A percentile compares a stretch with the other conserved stretches of the same genome.
phyloP scores from a whole-genome alignment of 2,797 vertebrate species.

The Lagocephalus sceleratus region DNA sequence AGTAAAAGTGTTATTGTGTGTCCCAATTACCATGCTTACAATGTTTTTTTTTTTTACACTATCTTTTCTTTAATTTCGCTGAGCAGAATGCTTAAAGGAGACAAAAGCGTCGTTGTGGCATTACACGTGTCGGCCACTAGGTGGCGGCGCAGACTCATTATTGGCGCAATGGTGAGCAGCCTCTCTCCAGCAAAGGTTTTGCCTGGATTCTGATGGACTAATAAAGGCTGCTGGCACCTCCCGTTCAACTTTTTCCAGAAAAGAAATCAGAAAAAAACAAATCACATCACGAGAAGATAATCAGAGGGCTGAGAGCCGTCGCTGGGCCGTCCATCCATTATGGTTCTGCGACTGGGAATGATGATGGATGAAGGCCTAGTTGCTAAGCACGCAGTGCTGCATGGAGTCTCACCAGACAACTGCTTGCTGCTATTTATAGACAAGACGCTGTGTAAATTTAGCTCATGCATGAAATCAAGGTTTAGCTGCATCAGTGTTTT shows the following conservation, averaged over 20 bases:
- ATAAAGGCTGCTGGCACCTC: slow-evolving; percentile 12
- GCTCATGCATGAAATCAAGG: slow-evolving; percentile 55
- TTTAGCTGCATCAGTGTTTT: slow-evolving; percentile 41
- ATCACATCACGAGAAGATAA: not conserved
- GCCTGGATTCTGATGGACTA: slow-evolving; percentile 2
- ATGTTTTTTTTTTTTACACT: too few relatives aligned
- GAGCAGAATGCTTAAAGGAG: too few relatives aligned
- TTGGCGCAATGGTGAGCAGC: not conserved
- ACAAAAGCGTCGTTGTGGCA: not conserved
- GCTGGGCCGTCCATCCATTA: too few relatives aligned
- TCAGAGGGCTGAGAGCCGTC: too few relatives aligned
- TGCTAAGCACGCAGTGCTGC: slow-evolving; percentile 36
- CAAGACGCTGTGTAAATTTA: slow-evolving; percentile 48
- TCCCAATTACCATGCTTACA: too few relatives aligned
- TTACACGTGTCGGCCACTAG: slow-evolving; percentile 26
- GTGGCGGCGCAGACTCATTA: not conserved
- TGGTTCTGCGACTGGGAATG: not conserved
- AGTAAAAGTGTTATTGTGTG: too few relatives aligned
- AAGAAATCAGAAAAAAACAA: not conserved
- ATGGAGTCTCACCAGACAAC: slow-evolving; percentile 30
- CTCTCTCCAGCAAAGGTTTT: not conserved
- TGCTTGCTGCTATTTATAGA: slow-evolving; percentile 52
- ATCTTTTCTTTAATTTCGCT: too few relatives aligned
- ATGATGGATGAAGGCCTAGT: slow-evolving; percentile 25
- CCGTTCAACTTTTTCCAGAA: slow-evolving; percentile 4